These are phyloP conservation scores for Calliopsis andreniformis DNA, from an alignment of 1,140 invertebrate genomes.

Conservation along the genomic window DNA sequence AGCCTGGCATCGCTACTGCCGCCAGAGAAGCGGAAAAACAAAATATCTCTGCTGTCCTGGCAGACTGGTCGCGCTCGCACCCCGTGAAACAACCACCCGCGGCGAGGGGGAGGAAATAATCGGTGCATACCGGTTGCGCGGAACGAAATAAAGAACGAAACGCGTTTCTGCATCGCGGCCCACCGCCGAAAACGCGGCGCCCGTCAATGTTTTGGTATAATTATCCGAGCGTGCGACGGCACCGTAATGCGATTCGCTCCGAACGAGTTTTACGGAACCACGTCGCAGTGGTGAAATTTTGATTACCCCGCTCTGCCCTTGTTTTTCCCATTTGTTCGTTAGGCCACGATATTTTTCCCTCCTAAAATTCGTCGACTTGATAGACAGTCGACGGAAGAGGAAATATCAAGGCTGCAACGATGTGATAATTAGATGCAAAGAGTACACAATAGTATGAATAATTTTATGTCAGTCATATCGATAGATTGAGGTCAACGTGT, in stretches of 20 bases:
- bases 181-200: conserved; percentile 38
- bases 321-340: background rate
- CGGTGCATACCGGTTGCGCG: conserved; percentile 41
- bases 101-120: conserved; percentile 60
- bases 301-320: background rate
- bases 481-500: too few species aligned
- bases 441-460: too few species aligned
- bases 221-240: conserved; percentile 59
- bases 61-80: background rate
- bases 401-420: too few species aligned
- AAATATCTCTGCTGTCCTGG: conserved; percentile 17
- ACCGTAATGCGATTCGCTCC: conserved; percentile 59
- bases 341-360: too few species aligned
- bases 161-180: conserved; percentile 53
- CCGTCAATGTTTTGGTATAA: conserved; percentile 64
- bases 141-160: conserved; percentile 66
- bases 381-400: background rate
- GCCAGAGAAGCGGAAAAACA: conserved; percentile 8
- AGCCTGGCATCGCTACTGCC: background rate
- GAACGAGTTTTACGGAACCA: conserved; percentile 41
- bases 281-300: conserved; percentile 14
- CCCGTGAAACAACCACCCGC: background rate
- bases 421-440: too few species aligned
- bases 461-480: too few species aligned
- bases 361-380: background rate